These are phyloP conservation scores for Falco rusticolus DNA, from an alignment of 2,797 vertebrate genomes.

Conservation along the genomic window DNA sequence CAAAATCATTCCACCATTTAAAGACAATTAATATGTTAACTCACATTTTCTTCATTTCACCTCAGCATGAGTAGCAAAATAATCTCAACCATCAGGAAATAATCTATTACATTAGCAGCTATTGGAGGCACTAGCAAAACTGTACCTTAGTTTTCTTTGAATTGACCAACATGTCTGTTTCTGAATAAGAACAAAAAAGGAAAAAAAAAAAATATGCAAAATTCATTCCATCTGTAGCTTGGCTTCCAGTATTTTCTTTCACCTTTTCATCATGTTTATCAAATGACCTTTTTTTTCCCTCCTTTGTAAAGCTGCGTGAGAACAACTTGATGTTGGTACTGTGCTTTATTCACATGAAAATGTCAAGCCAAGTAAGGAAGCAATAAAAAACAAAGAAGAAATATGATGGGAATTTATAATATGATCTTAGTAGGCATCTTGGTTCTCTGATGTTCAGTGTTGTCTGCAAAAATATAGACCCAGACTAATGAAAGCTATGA, in stretches of 20 bases:
- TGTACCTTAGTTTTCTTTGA: not conserved
- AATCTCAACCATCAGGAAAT: not conserved
- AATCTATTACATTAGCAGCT: not conserved
- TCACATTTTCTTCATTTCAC: not conserved
- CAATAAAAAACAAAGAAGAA: conserved; percentile 63
- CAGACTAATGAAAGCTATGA: conserved; percentile 52
- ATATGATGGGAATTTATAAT: conserved; percentile 58
- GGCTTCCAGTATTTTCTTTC: conserved; percentile 29
- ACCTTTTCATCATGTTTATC: conserved; percentile 25
- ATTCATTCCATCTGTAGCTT: not conserved
- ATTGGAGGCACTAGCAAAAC: not conserved
- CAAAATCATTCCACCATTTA: not conserved
- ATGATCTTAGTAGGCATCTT: conserved; percentile 31
- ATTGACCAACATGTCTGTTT: not conserved
- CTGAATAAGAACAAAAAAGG: not conserved
- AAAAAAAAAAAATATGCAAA: not conserved
- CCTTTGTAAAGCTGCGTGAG: conserved; percentile 31
- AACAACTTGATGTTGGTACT: conserved; percentile 21
- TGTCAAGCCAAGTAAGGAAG: conserved; percentile 51
- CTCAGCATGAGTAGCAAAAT: not conserved
- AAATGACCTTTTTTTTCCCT: not conserved
- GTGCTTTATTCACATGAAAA: conserved; percentile 69
- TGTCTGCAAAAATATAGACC: conserved; percentile 5
- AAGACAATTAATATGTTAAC: not conserved
- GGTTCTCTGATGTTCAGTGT: conserved; percentile 44